phyloP scores from a whole-genome alignment of 2,888 invertebrate species.

The Marronus borbonicus region DNA sequence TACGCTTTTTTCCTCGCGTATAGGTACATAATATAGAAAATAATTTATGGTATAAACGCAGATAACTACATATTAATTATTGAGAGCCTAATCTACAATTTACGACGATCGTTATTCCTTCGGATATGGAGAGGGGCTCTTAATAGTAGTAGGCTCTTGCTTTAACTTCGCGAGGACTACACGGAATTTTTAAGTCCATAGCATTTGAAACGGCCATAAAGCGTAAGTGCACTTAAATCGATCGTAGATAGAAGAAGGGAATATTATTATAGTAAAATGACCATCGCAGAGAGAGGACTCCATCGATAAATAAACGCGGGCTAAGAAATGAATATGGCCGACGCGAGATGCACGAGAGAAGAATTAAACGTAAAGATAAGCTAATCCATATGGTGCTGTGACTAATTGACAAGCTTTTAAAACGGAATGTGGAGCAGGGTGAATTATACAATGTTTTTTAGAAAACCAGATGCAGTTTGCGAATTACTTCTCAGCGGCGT shows the following conservation, averaged over 20 bases:
- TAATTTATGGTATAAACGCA: slow-evolving; percentile 2
- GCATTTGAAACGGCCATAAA: slow-evolving; percentile 6
- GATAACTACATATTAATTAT: slow-evolving; percentile 31
- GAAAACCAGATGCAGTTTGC: too few relatives aligned
- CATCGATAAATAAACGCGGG: slow-evolving; percentile 8
- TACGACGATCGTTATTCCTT: slow-evolving; percentile 8
- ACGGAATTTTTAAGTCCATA: slow-evolving; percentile 9
- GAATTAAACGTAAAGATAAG: background rate
- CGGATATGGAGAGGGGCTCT: too few relatives aligned
- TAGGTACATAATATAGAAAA: background rate
- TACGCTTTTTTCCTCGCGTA: background rate
- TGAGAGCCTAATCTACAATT: slow-evolving; percentile 2
- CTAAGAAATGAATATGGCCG: background rate
- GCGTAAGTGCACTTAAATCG: slow-evolving; percentile 38
- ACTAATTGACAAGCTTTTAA: too few relatives aligned
- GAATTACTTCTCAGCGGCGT: too few relatives aligned
- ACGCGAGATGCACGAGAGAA: background rate
- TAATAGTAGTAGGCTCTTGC: too few relatives aligned
- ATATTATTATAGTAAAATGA: slow-evolving; percentile 13
- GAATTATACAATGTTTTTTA: too few relatives aligned
- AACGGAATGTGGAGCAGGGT: too few relatives aligned
- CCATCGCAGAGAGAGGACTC: background rate
- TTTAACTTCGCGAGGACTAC: too few relatives aligned
- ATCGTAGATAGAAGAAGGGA: slow-evolving; percentile 6
- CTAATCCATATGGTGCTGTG: too few relatives aligned